Conservation (phyloP, 23 tunicate species). For the Ascidia mentula region DNA sequence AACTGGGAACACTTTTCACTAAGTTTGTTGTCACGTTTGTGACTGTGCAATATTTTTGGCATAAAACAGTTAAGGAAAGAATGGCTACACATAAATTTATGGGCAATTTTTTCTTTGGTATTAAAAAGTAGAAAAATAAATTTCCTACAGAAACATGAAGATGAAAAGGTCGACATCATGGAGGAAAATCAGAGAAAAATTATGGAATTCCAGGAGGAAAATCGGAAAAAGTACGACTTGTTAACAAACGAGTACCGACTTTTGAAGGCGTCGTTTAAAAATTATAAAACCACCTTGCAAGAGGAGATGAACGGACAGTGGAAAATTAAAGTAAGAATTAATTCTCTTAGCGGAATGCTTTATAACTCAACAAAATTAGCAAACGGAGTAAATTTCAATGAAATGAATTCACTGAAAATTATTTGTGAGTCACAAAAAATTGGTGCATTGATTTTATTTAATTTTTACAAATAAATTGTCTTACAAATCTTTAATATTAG, state of each 20-base stretch:
- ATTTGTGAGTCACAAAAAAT: background rate
- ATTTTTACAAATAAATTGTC: background rate
- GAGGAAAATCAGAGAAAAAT: constrained; percentile 14
- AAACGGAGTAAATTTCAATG: too few relatives aligned
- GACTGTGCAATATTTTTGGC: too few relatives aligned
- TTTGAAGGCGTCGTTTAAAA: constrained; percentile 87
- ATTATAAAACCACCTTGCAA: constrained; percentile 55
- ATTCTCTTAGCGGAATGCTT: too few relatives aligned
- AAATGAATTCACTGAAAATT: too few relatives aligned
- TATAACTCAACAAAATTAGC: too few relatives aligned
- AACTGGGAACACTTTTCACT: too few relatives aligned
- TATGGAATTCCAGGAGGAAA: constrained; percentile 38
- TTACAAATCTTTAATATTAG: background rate
- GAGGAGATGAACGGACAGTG: constrained; percentile 64
- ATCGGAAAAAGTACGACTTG: constrained; percentile 26
- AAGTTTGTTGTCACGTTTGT: too few relatives aligned
- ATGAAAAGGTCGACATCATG: constrained; percentile 18
- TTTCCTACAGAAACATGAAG: constrained; percentile 29
- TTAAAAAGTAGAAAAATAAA: too few relatives aligned
- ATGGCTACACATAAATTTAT: too few relatives aligned
- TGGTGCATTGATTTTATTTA: background rate
- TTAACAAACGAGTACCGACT: constrained; percentile 60
- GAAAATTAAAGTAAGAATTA: constrained; percentile 34
- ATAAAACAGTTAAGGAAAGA: too few relatives aligned
- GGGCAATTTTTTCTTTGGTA: too few relatives aligned